Percentiles rank a stretch among this genome's conserved stretches.
Conservation (phyloP, 2,888 invertebrate species). For the Gymnosoma rotundatum region DNA sequence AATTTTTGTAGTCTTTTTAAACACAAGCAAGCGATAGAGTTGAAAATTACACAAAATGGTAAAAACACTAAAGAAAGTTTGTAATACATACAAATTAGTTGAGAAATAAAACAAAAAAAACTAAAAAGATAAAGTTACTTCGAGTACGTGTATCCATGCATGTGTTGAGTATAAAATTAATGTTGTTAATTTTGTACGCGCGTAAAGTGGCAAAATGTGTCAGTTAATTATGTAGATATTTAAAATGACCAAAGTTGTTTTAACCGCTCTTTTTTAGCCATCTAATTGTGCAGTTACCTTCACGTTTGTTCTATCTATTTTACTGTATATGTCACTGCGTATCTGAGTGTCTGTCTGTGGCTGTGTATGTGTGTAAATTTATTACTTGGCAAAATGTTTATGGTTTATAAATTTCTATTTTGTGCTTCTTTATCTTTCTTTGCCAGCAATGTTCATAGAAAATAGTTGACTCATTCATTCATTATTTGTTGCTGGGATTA, state of each 20-base stretch:
- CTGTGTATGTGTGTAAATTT: conserved; percentile 15
- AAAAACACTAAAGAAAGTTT: conserved; percentile 31
- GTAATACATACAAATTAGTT: conserved; percentile 40
- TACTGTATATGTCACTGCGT: neutral
- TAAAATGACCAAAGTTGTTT: conserved; percentile 58
- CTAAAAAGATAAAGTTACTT: neutral
- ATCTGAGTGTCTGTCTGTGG: neutral
- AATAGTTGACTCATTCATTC: conserved; percentile 56
- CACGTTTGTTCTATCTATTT: conserved; percentile 13
- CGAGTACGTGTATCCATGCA: neutral
- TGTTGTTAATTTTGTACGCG: conserved; percentile 60
- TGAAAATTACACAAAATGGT: conserved; percentile 25
- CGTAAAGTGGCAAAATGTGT: conserved; percentile 68
- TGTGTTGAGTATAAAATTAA: conserved; percentile 40
- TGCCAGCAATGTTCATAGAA: conserved; percentile 5
- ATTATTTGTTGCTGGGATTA: conserved; percentile 32
- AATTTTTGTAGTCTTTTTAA: conserved; percentile 20
- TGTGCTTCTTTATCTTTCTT: conserved; percentile 26
- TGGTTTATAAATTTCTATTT: conserved; percentile 43
- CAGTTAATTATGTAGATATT: conserved; percentile 65
- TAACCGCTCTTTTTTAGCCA: conserved; percentile 35
- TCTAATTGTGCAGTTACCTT: conserved; percentile 1
- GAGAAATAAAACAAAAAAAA: no score
- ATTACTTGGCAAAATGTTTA: conserved; percentile 51
- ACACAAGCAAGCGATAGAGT: neutral